Percentiles rank a stretch among this genome's conserved stretches.
Evolutionary conservation across 2,888 invertebrate species (phyloP).

Genomic region (Phyllotreta striolata): DNA sequence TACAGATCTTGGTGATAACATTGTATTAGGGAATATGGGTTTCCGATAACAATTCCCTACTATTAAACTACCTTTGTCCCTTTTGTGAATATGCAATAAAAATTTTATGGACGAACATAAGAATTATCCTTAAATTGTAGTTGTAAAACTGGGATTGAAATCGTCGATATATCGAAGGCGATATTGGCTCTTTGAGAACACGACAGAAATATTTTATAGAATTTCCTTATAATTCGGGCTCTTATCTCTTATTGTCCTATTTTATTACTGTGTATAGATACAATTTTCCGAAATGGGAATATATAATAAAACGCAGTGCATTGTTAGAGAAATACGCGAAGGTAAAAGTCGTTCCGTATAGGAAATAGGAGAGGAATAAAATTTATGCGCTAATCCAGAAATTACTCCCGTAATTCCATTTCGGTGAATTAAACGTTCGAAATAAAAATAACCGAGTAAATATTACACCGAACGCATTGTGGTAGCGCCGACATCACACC

Average conservation of each 20-base stretch:
- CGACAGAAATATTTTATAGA: constrained; percentile 22
- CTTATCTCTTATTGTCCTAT: constrained; percentile 17
- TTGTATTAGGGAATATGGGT: constrained; percentile 28
- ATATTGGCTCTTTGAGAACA: constrained; percentile 21
- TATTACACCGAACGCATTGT: background rate
- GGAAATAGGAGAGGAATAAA: no score
- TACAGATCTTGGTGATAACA: constrained; percentile 29
- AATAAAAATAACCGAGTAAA: no score
- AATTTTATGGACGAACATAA: constrained; percentile 36
- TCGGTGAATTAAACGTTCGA: no score
- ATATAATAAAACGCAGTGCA: constrained; percentile 1
- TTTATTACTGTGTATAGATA: constrained; percentile 10
- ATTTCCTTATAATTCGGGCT: constrained; percentile 20
- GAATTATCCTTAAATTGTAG: constrained; percentile 37
- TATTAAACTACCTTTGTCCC: constrained; percentile 32
- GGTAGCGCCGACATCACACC: constrained; percentile 16
- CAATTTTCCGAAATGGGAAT: background rate
- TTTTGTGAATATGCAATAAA: constrained; percentile 40
- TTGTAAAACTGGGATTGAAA: constrained; percentile 41
- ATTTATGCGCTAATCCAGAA: no score
- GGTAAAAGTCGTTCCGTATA: no score
- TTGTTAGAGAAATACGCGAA: no score
- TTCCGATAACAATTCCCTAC: constrained; percentile 30
- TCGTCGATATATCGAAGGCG: constrained; percentile 32
- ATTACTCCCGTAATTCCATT: no score